Conservation (phyloP, 2,888 invertebrate species). For the Drosophila atroscutellata region DNA sequence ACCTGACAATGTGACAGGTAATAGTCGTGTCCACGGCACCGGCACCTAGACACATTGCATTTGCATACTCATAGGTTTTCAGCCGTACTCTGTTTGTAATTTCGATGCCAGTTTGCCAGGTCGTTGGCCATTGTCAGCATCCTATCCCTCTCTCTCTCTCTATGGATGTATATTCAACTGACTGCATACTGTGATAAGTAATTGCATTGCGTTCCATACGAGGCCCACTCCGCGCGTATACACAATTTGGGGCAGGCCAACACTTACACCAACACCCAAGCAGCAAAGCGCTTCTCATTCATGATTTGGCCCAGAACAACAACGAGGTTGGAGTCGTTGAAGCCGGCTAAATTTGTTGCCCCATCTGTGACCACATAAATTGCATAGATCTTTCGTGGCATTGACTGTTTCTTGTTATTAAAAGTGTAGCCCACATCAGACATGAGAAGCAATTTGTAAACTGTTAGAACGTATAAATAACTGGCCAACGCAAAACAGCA, state of each 20-base stretch:
- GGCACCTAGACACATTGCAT: conserved; percentile 66
- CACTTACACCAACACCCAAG: conserved; percentile 5
- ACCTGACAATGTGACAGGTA: conserved; percentile 83
- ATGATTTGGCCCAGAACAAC: conserved; percentile 55
- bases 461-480: conserved; percentile 55
- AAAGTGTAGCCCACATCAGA: conserved; percentile 68
- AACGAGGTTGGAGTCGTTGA: conserved; percentile 30
- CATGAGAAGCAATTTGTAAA: conserved; percentile 73
- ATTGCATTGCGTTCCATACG: conserved; percentile 70
- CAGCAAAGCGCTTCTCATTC: conserved; percentile 54
- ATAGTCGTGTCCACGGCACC: conserved; percentile 75
- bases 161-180: conserved; percentile 8
- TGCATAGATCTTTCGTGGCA: conserved; percentile 60
- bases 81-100: conserved; percentile 57
- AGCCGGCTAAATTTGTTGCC: conserved; percentile 16
- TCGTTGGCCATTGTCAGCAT: conserved; percentile 3
- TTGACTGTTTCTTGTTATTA: conserved; percentile 73
- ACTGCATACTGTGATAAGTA: conserved; percentile 79
- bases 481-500: conserved; percentile 14
- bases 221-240: conserved; percentile 9
- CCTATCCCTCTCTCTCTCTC: background rate
- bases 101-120: conserved; percentile 57
- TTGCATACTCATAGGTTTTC: conserved; percentile 60
- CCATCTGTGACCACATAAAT: conserved; percentile 63
- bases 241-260: conserved; percentile 61